Evolutionary conservation across 2,113 vertebrate genomes (phyloP).

Genomic region (Ceyx melanurus): DNA sequence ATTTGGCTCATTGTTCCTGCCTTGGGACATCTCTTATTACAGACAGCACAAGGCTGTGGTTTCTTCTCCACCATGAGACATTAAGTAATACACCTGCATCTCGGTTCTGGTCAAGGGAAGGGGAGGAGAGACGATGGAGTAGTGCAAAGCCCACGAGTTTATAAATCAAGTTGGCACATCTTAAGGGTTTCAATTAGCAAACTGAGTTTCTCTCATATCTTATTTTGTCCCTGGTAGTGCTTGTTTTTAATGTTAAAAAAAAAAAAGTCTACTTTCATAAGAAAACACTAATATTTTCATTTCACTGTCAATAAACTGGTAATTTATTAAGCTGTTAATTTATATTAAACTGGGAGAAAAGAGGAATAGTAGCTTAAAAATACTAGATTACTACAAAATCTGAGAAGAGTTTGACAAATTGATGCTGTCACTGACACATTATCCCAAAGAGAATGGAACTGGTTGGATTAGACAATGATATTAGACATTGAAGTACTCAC

Average conservation of each 20-base stretch:
- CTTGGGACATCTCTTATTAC: neutral
- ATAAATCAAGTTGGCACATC: neutral
- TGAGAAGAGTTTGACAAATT: neutral
- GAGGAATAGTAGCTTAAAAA: neutral
- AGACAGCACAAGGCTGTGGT: neutral
- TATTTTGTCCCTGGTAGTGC: neutral
- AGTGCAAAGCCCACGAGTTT: neutral
- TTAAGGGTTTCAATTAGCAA: neutral
- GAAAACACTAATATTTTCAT: neutral
- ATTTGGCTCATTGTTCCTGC: neutral
- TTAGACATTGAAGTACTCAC: neutral
- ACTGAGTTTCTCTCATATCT: neutral
- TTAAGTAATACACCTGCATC: too few relatives aligned
- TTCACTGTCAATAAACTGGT: neutral
- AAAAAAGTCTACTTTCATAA: neutral
- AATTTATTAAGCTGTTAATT: neutral
- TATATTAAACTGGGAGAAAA: neutral
- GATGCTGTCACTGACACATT: fast-evolving
- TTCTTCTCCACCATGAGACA: neutral
- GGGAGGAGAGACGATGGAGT: neutral
- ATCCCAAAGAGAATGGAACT: neutral
- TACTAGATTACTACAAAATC: neutral
- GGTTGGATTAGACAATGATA: neutral
- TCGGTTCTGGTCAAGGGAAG: neutral
- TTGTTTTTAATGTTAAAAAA: neutral